Evolutionary conservation across 2,113 vertebrate genomes (phyloP).

Genomic region (Muntiacus muntjak): DNA sequence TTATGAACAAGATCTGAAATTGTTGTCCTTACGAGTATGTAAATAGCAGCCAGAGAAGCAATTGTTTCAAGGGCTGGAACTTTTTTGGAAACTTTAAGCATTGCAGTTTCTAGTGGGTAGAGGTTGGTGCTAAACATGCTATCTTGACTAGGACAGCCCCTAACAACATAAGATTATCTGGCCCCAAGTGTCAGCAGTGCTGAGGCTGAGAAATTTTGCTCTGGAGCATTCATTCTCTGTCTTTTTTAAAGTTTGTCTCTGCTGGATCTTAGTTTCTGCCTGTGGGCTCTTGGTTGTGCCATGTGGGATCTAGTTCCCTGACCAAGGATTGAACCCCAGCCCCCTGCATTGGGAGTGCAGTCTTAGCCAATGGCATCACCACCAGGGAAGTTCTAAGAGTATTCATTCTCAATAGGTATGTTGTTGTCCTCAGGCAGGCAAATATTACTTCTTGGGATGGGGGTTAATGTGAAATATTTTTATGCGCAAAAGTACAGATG

Average conservation of each 20-base stretch:
- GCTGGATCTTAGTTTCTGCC: background rate
- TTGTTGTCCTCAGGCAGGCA: background rate
- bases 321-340: background rate
- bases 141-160: background rate
- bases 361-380: background rate
- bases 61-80: background rate
- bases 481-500: background rate
- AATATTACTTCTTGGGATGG: background rate
- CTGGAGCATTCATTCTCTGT: background rate
- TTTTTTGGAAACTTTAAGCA: background rate
- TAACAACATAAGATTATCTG: background rate
- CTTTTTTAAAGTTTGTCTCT: background rate
- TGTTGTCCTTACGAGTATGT: background rate
- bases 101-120: background rate
- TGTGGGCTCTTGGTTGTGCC: background rate
- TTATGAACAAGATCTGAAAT: background rate
- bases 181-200: background rate
- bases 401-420: background rate
- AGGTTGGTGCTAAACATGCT: background rate
- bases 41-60: background rate
- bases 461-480: background rate
- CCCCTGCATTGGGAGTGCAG: background rate
- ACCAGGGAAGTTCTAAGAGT: background rate
- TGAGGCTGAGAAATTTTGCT: background rate
- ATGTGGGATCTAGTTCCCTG: background rate